Evolutionary conservation across 2,797 vertebrate species (phyloP).

Genomic region (Gadopsis marmoratus): DNA sequence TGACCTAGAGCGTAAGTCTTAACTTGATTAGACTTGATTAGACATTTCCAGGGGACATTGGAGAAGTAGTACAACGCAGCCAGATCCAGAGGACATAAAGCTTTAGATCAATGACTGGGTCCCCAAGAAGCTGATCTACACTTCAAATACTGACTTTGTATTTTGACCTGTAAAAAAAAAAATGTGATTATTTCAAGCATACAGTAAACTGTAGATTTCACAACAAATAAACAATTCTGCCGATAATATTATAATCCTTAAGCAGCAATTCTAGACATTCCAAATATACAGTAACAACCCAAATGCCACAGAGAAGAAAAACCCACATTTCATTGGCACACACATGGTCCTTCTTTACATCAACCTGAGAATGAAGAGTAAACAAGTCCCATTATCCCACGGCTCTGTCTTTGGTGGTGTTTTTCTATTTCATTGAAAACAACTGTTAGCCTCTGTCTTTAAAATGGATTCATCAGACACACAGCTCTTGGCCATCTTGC

Average conservation of each 20-base stretch:
- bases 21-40: conserved; percentile 1
- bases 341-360: background rate
- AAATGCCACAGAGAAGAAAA: background rate
- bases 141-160: background rate
- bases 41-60: background rate
- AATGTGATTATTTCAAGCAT: background rate
- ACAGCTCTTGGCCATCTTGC: conserved; percentile 37
- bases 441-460: conserved; percentile 31
- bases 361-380: background rate
- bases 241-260: conserved; percentile 9
- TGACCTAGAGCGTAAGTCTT: background rate
- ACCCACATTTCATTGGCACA: background rate
- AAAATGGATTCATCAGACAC: conserved; percentile 31
- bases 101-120: background rate
- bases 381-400: background rate
- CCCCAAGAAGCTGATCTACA: background rate
- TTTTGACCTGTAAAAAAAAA: background rate
- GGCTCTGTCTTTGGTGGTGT: background rate
- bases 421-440: conserved; percentile 34
- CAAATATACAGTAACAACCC: background rate
- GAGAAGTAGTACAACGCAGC: background rate
- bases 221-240: conserved; percentile 2
- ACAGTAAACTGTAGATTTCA: background rate
- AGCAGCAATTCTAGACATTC: background rate
- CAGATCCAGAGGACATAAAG: background rate